Percentiles rank a stretch among this genome's conserved stretches.
These are phyloP conservation scores for Vulpes ferrilata DNA, from an alignment of 2,113 vertebrate species.

Conservation along the genomic window DNA sequence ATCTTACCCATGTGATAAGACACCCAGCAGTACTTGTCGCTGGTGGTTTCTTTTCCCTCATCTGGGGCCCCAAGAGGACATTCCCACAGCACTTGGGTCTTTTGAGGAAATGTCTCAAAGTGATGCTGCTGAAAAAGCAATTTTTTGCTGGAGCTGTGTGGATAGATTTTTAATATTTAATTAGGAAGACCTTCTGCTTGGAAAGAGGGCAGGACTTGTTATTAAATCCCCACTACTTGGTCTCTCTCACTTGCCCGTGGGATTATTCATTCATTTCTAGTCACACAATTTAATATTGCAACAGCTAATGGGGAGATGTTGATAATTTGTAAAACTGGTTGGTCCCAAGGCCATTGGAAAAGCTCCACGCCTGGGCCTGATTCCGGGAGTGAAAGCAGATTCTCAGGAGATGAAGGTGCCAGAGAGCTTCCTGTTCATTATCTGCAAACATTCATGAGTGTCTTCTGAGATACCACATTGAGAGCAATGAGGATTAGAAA, in stretches of 20 bases:
- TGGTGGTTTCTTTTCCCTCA: background rate
- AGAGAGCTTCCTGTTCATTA: background rate
- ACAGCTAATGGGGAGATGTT: constrained; percentile 84
- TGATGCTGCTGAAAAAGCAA: constrained; percentile 74
- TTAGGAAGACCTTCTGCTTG: constrained; percentile 78
- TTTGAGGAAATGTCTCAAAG: constrained; percentile 30
- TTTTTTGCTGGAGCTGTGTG: constrained; percentile 59
- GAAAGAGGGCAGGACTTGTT: constrained; percentile 82
- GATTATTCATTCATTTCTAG: constrained; percentile 85
- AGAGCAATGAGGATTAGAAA: background rate
- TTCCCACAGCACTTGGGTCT: constrained; percentile 9
- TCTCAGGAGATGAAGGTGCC: background rate
- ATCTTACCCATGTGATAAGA: background rate
- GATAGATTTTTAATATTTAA: constrained; percentile 85
- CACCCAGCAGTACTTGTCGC: accelerated
- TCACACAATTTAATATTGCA: constrained; percentile 84
- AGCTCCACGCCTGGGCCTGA: background rate
- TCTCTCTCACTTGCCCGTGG: constrained; percentile 78
- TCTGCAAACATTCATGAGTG: background rate
- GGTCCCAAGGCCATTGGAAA: constrained; percentile 67
- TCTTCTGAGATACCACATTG: background rate
- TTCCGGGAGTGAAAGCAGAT: background rate
- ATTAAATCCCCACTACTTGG: constrained; percentile 80
- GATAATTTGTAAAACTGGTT: constrained; percentile 84
- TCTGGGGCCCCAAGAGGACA: background rate